A percentile compares a stretch with the other conserved stretches of the same genome.
phyloP scores from a whole-genome alignment of 1,140 invertebrate species.

The Ostrea denselamellosa region DNA sequence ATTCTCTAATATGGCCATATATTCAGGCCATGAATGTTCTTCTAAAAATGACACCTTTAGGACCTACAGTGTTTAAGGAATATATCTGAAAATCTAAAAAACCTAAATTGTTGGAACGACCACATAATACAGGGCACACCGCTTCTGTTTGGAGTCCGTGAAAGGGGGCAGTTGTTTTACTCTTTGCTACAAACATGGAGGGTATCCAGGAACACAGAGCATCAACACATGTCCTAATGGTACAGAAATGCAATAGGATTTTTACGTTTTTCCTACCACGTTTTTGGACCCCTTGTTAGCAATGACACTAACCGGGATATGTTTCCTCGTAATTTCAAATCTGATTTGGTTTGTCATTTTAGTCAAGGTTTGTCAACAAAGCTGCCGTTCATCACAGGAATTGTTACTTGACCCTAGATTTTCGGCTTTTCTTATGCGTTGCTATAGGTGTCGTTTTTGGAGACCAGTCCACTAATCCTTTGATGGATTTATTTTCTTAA shows the following conservation, averaged over 20 bases:
- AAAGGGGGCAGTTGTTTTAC: slow-evolving; percentile 50
- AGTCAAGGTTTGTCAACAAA: no score
- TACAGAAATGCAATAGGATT: no score
- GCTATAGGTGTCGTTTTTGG: no score
- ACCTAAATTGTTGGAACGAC: slow-evolving; percentile 59
- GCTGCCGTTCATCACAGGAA: no score
- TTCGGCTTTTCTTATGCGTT: no score
- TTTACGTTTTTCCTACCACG: slow-evolving; percentile 46
- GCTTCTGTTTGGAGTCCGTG: slow-evolving; percentile 50
- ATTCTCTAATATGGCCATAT: slow-evolving; percentile 48
- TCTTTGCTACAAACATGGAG: slow-evolving; percentile 55
- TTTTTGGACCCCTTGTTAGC: slow-evolving; percentile 44
- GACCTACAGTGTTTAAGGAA: slow-evolving; percentile 56
- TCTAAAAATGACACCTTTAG: slow-evolving; percentile 52
- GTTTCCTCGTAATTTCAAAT: neutral
- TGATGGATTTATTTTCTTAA: no score
- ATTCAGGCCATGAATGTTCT: slow-evolving; percentile 51
- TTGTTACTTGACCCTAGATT: no score
- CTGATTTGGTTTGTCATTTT: neutral
- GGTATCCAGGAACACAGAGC: slow-evolving; percentile 49
- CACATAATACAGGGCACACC: slow-evolving; percentile 53
- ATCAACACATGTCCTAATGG: slow-evolving; percentile 59
- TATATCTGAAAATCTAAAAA: slow-evolving; percentile 1
- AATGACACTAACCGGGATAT: slow-evolving; percentile 6
- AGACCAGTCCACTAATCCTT: no score